phyloP scores from a whole-genome alignment of 2,888 invertebrate species.

The Incurvaria masculella region DNA sequence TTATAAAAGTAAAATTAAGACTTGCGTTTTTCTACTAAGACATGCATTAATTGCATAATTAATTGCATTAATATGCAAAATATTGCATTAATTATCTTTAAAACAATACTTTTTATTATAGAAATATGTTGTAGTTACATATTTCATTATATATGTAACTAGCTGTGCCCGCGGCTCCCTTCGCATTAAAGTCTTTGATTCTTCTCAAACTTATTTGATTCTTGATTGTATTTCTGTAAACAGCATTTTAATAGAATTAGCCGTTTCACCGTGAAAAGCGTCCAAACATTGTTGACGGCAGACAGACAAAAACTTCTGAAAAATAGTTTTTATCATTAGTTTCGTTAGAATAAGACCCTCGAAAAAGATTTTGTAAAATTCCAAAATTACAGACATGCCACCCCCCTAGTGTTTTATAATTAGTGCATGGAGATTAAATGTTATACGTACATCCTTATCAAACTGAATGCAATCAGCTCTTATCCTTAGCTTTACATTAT shows the following conservation, averaged over 20 bases:
- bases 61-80: not conserved
- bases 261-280: not conserved
- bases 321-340: slow-evolving; percentile 2
- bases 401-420: no score
- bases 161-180: not conserved
- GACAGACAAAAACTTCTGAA: no score
- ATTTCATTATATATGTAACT: slow-evolving; percentile 6
- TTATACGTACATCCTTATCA: slow-evolving; percentile 6
- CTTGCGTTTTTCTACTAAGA: no score
- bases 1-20: no score
- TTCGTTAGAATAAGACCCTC: not conserved
- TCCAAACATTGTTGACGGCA: not conserved
- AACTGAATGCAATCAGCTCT: no score
- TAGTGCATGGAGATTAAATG: slow-evolving; percentile 1
- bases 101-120: slow-evolving; percentile 13
- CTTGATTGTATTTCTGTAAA: not conserved
- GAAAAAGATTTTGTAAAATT: slow-evolving; percentile 1
- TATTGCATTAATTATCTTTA: slow-evolving; percentile 8
- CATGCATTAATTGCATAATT: no score
- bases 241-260: not conserved
- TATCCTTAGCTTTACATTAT: slow-evolving; percentile 1
- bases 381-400: no score
- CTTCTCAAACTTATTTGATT: slow-evolving; percentile 4
- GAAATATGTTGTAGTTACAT: slow-evolving; percentile 10
- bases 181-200: not conserved